These are phyloP conservation scores for Onychostruthus taczanowskii DNA, from an alignment of 2,113 vertebrate genomes.

Conservation along the genomic window DNA sequence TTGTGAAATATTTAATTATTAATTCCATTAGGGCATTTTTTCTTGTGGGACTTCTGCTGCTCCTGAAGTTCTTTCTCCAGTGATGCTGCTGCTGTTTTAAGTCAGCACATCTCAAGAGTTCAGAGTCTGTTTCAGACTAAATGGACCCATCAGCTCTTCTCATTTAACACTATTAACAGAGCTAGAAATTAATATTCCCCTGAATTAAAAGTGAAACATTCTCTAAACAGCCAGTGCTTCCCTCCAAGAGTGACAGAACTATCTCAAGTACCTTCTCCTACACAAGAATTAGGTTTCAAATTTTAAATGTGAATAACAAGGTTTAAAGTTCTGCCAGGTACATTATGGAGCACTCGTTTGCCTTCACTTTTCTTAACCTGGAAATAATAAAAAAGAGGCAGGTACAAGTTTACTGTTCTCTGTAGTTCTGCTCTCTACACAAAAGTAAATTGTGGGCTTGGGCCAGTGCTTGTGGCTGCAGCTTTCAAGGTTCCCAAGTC, in stretches of 20 bases:
- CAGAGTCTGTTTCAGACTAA: neutral
- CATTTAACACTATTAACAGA: neutral
- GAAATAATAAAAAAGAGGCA: neutral
- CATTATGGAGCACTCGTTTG: neutral
- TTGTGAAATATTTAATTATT: neutral
- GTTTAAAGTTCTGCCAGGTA: neutral
- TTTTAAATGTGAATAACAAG: neutral
- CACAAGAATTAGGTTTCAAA: neutral
- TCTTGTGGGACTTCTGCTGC: neutral
- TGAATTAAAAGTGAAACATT: neutral
- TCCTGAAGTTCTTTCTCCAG: neutral
- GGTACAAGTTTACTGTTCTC: neutral
- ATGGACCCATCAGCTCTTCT: neutral
- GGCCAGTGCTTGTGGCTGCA: neutral
- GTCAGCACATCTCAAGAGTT: neutral
- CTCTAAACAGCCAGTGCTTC: neutral
- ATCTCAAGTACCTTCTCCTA: neutral
- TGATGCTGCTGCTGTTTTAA: neutral
- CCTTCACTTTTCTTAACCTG: neutral
- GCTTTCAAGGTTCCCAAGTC: neutral
- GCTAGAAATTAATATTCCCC: neutral
- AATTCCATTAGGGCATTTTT: neutral
- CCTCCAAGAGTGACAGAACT: neutral
- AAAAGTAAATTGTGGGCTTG: neutral
- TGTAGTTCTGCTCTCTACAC: neutral